These are phyloP conservation scores for Rhadina sibilatrix DNA, from an alignment of 2,113 vertebrate genomes.

Conservation along the genomic window DNA sequence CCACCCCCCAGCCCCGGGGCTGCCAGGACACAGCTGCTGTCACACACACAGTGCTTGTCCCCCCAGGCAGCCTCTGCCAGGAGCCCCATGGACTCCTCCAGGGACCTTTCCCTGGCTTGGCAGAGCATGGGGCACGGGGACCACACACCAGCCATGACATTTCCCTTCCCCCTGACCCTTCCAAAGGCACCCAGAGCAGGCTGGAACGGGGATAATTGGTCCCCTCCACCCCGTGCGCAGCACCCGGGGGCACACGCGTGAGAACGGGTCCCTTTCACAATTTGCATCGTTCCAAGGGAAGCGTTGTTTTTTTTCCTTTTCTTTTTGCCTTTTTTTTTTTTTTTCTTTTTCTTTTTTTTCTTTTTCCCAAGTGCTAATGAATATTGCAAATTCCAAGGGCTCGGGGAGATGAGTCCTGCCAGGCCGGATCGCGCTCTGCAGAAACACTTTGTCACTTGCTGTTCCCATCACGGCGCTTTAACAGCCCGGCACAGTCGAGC, in stretches of 20 bases:
- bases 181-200: background rate
- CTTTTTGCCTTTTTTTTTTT: too few relatives aligned
- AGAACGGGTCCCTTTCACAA: constrained; percentile 6
- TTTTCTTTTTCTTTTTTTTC: too few relatives aligned
- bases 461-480: constrained; percentile 46
- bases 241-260: background rate
- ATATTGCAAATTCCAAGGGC: constrained; percentile 48
- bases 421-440: constrained; percentile 32
- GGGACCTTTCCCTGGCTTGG: background rate
- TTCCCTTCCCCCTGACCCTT: background rate
- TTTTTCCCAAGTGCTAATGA: constrained; percentile 27
- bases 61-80: background rate
- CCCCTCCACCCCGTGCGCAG: background rate
- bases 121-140: too few relatives aligned
- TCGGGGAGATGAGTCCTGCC: constrained; percentile 56
- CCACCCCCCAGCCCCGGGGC: background rate
- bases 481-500: constrained; percentile 33
- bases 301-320: background rate
- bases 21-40: background rate
- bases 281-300: constrained; percentile 8
- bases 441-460: constrained; percentile 66
- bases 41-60: background rate
- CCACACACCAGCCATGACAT: background rate
- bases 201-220: constrained; percentile 15
- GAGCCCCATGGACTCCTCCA: fast-evolving